These are phyloP conservation scores for Hirtodrosophila confusa DNA, from an alignment of 2,888 invertebrate species.

Conservation along the genomic window DNA sequence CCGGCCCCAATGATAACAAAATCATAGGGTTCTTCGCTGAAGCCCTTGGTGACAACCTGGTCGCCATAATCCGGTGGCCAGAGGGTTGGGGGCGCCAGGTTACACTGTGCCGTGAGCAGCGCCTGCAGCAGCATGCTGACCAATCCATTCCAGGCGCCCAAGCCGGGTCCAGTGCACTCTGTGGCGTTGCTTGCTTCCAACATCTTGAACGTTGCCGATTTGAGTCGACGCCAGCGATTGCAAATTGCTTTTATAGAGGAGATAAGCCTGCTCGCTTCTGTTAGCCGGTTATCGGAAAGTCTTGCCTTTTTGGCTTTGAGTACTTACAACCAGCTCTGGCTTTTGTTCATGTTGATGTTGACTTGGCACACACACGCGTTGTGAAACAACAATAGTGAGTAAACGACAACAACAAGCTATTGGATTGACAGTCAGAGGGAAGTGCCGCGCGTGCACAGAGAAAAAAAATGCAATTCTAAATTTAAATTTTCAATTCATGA, in stretches of 20 bases:
- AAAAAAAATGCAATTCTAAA: too few species aligned
- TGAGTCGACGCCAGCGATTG: conserved; percentile 26
- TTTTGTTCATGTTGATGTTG: background rate
- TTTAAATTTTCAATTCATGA: too few species aligned
- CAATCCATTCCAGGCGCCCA: conserved; percentile 81
- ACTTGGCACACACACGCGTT: too few species aligned
- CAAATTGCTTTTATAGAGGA: conserved; percentile 54
- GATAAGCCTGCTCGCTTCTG: conserved; percentile 38
- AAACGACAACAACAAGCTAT: background rate
- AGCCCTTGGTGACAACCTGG: conserved; percentile 16
- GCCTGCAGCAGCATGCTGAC: conserved; percentile 86
- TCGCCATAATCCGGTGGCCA: conserved; percentile 86
- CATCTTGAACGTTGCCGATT: conserved; percentile 33
- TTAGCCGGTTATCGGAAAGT: conserved; percentile 7
- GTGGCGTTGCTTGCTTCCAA: conserved; percentile 10
- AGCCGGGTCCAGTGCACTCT: conserved; percentile 65
- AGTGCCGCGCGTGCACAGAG: too few species aligned
- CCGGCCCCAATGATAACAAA: conserved; percentile 85
- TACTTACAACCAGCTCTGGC: background rate
- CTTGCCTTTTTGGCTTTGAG: background rate
- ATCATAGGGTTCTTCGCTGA: conserved; percentile 80
- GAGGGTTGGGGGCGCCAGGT: conserved; percentile 84
- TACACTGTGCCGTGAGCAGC: conserved; percentile 87
- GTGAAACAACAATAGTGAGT: background rate
- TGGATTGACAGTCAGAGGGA: background rate